Evolutionary conservation across 2,888 invertebrate genomes (phyloP).

Genomic region (Epinotia demarniana): DNA sequence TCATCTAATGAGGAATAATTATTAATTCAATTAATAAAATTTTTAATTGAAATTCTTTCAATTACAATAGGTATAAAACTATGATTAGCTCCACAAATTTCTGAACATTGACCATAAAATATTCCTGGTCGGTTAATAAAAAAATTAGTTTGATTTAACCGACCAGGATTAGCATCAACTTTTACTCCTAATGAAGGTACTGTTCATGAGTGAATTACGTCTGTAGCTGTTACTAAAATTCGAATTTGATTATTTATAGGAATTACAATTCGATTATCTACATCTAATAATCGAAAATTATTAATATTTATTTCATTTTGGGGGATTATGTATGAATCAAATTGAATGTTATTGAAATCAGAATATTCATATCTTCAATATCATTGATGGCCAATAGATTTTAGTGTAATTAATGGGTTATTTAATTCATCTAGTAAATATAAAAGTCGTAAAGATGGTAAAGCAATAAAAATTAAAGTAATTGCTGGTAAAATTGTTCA

Average conservation of each 20-base stretch:
- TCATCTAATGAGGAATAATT: slow-evolving; percentile 85
- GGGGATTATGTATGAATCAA: slow-evolving; percentile 86
- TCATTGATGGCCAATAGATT: slow-evolving; percentile 88
- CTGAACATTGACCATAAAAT: slow-evolving; percentile 91
- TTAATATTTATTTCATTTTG: slow-evolving; percentile 64
- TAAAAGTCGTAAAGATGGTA: slow-evolving; percentile 84
- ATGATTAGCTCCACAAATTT: slow-evolving; percentile 92
- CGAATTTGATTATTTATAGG: slow-evolving; percentile 87
- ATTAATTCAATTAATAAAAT: slow-evolving; percentile 85
- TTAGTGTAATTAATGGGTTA: slow-evolving; percentile 84
- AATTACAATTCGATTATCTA: slow-evolving; percentile 85
- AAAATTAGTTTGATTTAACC: slow-evolving; percentile 87
- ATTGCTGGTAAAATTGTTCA: slow-evolving; percentile 86
- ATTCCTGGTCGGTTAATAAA: slow-evolving; percentile 86
- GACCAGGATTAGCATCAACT: slow-evolving; percentile 87
- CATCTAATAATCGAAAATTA: slow-evolving; percentile 86
- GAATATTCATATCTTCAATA: slow-evolving; percentile 88
- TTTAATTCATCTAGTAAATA: slow-evolving; percentile 87
- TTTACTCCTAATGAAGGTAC: slow-evolving; percentile 86
- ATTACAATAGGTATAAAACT: slow-evolving; percentile 91
- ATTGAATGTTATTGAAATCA: slow-evolving; percentile 85
- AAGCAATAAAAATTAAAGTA: slow-evolving; percentile 85
- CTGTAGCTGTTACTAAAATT: slow-evolving; percentile 86
- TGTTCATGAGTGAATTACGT: slow-evolving; percentile 89
- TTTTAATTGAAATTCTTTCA: slow-evolving; percentile 83